Evolutionary conservation across 2,113 vertebrate genomes (phyloP).

Genomic region (Pollimyrus isidori): DNA sequence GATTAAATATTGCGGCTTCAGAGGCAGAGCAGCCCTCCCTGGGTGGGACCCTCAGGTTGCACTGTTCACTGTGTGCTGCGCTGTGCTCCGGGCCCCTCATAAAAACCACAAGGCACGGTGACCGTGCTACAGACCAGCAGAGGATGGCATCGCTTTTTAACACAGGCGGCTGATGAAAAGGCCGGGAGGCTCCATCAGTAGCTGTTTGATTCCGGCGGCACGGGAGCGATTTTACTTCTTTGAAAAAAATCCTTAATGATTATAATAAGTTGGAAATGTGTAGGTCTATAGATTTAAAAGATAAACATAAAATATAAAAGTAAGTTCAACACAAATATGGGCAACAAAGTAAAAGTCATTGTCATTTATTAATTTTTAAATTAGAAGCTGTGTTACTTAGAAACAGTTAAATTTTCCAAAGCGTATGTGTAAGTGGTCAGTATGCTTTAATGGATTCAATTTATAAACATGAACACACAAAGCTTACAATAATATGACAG

Average conservation of each 20-base stretch:
- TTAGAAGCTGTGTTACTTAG: neutral
- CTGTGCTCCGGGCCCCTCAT: neutral
- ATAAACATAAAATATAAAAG: neutral
- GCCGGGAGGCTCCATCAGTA: neutral
- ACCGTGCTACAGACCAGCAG: neutral
- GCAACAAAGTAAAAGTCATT: neutral
- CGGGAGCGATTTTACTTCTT: neutral
- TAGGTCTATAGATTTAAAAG: neutral
- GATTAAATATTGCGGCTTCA: slow-evolving; percentile 46
- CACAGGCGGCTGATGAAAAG: neutral
- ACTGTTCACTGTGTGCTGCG: neutral
- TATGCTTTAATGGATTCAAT: neutral
- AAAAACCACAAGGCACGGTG: neutral
- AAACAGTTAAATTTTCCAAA: neutral
- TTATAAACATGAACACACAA: neutral
- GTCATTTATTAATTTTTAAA: neutral
- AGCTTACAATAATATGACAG: neutral
- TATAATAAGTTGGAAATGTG: neutral
- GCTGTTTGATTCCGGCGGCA: neutral
- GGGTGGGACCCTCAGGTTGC: neutral
- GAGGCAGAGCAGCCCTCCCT: slow-evolving; percentile 32
- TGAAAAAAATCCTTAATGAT: too few relatives aligned
- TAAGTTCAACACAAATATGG: neutral
- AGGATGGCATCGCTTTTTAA: neutral
- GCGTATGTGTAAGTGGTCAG: neutral